These are phyloP conservation scores for Chaunax sp. DNA, from an alignment of 2,797 vertebrate species.

Conservation along the genomic window DNA sequence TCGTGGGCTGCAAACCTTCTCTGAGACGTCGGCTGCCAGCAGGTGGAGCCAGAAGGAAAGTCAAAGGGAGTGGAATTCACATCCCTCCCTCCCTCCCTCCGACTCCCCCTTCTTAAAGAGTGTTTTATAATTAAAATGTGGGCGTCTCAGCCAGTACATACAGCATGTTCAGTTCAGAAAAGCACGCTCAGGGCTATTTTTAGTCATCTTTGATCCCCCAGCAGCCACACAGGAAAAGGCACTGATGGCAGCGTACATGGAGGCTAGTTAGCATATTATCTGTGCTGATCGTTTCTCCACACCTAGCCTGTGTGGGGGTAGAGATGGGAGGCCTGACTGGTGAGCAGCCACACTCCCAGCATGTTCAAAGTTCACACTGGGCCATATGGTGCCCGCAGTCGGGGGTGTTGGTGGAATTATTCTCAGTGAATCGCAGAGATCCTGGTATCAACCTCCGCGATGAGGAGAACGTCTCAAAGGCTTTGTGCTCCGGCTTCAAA, in stretches of 20 bases:
- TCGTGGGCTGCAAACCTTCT: constrained; percentile 47
- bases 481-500: constrained; percentile 76
- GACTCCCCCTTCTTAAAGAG: constrained; percentile 63
- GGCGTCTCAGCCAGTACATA: constrained; percentile 72
- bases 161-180: constrained; percentile 75
- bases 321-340: constrained; percentile 65
- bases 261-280: constrained; percentile 64
- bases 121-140: constrained; percentile 81
- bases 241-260: constrained; percentile 65
- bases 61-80: constrained; percentile 73
- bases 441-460: constrained; percentile 75
- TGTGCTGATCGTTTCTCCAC: constrained; percentile 60
- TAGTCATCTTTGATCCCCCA: constrained; percentile 76
- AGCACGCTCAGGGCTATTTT: constrained; percentile 77
- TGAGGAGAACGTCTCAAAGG: constrained; percentile 76
- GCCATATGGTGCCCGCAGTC: constrained; percentile 81
- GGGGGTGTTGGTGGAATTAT: constrained; percentile 78
- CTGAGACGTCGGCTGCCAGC: constrained; percentile 70
- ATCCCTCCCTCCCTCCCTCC: constrained; percentile 46
- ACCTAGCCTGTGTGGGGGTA: constrained; percentile 50
- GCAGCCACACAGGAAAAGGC: constrained; percentile 70
- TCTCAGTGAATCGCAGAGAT: constrained; percentile 77
- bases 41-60: constrained; percentile 82
- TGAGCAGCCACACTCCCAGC: constrained; percentile 65
- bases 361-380: constrained; percentile 83